Evolutionary conservation across 2,797 vertebrate genomes (phyloP), one percentile per base, ranked within the genome.

Genomic region (Gadopsis marmoratus): DNA sequence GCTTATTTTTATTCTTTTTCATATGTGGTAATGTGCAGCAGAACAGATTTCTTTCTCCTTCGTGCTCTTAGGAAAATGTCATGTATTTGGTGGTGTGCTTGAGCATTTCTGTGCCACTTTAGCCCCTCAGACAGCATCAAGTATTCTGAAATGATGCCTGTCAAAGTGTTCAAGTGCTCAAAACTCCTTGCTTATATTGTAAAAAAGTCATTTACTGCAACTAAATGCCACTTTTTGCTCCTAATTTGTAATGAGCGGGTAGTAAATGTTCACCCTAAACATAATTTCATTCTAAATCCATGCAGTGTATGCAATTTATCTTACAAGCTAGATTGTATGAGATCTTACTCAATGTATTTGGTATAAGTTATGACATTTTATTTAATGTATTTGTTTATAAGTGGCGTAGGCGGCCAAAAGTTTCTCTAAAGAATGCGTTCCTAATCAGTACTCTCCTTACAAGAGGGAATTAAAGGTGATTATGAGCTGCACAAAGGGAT

Each of bases 391-490:
- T 70, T 82, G 37, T 41, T 75, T 39, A 72, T 51, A 41, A 72
- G n/a, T 79, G 29, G 33, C 48, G 31, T 69, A 60, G 77, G 51
- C 58, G n/a, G 73, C 51, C 21, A 76, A 81, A 80, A 47, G 78
- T 86, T 84, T 82, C 53, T 81, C 55, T 4, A 78, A 91, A 84
- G 88, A 90, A 91, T 91, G 89, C 37, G 39, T 86, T 89, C 62
- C 77, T 86, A 86, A 88, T 91, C 81, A 82, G 68, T 70, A 11
- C 56, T 78, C 66, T 82, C 70, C 71, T 78, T 29, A 85, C 77
- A 81, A 79, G 62, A 79, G 43, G 81, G 90, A 90, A 90, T 93
- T 92, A 91, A 84, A 80, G 82, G 73, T 90, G 91, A 92, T 94
- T 94, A 94, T 71, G 79, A 89, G 58, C 66, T 65, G 82, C 83